These are phyloP conservation scores for Alaudala cheleensis DNA, from an alignment of 2,113 vertebrate species.

Conservation along the genomic window DNA sequence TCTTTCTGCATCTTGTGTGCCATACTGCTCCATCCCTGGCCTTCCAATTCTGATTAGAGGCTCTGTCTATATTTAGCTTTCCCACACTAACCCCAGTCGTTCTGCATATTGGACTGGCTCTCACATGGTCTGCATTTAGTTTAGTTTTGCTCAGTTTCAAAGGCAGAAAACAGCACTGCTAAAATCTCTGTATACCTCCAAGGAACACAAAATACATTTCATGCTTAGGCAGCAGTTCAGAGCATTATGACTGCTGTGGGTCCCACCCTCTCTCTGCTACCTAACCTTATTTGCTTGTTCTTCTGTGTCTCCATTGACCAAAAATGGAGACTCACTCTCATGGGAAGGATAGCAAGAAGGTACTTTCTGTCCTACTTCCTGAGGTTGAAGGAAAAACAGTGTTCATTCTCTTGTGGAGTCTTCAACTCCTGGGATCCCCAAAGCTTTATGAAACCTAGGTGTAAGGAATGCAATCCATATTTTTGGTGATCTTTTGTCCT, in stretches of 20 bases:
- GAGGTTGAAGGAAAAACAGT: not conserved
- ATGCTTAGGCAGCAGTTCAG: not conserved
- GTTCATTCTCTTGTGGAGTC: not conserved
- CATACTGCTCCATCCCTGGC: not conserved
- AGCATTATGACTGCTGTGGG: not conserved
- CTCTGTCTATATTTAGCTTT: constrained; percentile 9
- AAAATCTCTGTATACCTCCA: not conserved
- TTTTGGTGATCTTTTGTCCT: not conserved
- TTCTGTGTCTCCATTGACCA: not conserved
- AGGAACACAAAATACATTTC: not conserved
- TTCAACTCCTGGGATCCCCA: not conserved
- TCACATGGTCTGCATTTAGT: not conserved
- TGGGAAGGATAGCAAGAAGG: not conserved
- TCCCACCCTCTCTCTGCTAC: not conserved
- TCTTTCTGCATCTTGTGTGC: not conserved
- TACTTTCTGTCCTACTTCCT: not conserved
- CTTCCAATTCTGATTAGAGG: constrained; percentile 14
- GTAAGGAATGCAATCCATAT: not conserved
- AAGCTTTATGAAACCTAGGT: not conserved
- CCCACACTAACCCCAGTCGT: not conserved
- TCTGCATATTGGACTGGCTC: not conserved
- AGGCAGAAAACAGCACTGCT: not conserved
- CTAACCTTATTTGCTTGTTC: not conserved
- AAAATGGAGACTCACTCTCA: not conserved
- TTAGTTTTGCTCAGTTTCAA: not conserved